These are phyloP conservation scores for Carapus acus DNA, from an alignment of 2,797 vertebrate genomes.

Conservation along the genomic window DNA sequence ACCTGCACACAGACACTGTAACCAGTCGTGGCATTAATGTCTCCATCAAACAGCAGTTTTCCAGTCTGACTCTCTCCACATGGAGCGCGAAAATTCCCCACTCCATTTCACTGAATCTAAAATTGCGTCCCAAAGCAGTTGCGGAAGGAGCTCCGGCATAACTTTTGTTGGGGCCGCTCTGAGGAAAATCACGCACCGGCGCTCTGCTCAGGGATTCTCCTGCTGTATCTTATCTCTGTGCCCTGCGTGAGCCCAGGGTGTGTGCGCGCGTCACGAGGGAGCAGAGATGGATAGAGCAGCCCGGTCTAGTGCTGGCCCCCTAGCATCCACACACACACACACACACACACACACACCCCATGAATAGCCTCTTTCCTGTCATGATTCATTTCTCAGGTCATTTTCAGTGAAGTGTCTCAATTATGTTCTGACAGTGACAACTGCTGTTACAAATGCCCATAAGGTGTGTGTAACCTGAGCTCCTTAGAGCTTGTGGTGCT, in stretches of 20 bases:
- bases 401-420: constrained; percentile 53
- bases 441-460: constrained; percentile 33
- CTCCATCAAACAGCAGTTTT: no score
- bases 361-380: constrained; percentile 38
- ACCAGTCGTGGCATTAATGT: no score
- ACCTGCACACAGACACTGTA: no score
- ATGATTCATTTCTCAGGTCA: constrained; percentile 47
- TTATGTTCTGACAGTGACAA: constrained; percentile 38
- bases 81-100: no score
- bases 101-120: constrained; percentile 29
- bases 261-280: constrained; percentile 47
- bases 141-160: constrained; percentile 28
- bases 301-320: constrained; percentile 49
- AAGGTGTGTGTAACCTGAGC: constrained; percentile 34
- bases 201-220: constrained; percentile 58
- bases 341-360: no score
- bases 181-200: constrained; percentile 65
- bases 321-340: constrained; percentile 46
- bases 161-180: constrained; percentile 62
- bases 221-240: constrained; percentile 63
- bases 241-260: constrained; percentile 43
- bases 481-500: constrained; percentile 21
- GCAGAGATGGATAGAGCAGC: constrained; percentile 61
- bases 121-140: constrained; percentile 42
- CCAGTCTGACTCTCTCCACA: no score